Evolutionary conservation across 2,797 vertebrate species (phyloP).

Genomic region (Typhlichthys eigenmanni): DNA sequence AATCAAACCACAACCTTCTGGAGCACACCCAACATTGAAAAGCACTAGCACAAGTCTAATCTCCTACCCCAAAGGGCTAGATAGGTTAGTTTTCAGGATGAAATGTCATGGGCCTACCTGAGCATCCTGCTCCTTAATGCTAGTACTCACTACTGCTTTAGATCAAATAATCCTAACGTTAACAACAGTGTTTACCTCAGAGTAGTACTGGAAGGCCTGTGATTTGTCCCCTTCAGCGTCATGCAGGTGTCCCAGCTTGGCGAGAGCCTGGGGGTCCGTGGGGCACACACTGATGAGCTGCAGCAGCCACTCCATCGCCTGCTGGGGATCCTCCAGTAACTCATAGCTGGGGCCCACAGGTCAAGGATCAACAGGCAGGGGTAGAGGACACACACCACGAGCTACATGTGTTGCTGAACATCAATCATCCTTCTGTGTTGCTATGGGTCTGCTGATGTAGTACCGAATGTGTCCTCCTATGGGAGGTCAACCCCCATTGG

Average conservation of each 20-base stretch:
- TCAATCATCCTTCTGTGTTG: not conserved
- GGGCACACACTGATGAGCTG: slow-evolving; percentile 90
- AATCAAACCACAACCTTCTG: too few relatives aligned
- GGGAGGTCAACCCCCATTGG: too few relatives aligned
- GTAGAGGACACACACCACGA: not conserved
- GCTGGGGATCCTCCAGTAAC: slow-evolving; percentile 86
- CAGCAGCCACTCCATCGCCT: slow-evolving; percentile 94
- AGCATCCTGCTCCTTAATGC: too few relatives aligned
- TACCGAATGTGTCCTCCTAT: too few relatives aligned
- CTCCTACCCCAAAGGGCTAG: too few relatives aligned
- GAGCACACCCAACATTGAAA: too few relatives aligned
- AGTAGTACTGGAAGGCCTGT: slow-evolving; percentile 95
- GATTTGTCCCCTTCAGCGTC: slow-evolving; percentile 93
- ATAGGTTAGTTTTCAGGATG: too few relatives aligned
- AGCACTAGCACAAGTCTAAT: too few relatives aligned
- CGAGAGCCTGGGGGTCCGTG: slow-evolving; percentile 86
- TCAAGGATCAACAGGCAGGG: slow-evolving; percentile 37
- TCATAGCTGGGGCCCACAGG: slow-evolving; percentile 80
- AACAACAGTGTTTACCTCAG: slow-evolving; percentile 76
- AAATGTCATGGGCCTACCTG: too few relatives aligned
- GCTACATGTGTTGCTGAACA: too few relatives aligned
- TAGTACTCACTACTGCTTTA: too few relatives aligned
- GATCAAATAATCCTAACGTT: not conserved
- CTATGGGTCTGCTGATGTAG: too few relatives aligned
- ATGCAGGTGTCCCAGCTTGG: slow-evolving; percentile 90